Percentiles rank a stretch among this genome's conserved stretches.
phyloP scores from a whole-genome alignment of 2,113 vertebrate genomes.

The Paedocypris sp. region DNA sequence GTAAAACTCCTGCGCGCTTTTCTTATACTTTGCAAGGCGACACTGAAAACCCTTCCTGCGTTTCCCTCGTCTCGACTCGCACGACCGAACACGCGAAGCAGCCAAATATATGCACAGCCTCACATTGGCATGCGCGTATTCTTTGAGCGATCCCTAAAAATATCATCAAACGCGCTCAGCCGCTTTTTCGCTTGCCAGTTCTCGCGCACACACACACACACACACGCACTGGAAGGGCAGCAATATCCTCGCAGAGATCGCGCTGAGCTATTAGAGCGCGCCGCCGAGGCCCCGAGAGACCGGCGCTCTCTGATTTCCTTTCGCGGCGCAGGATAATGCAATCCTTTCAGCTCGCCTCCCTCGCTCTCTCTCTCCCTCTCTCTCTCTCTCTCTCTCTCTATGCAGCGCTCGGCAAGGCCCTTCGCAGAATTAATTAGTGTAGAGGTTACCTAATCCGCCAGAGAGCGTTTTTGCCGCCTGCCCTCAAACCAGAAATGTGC shows the following conservation, averaged over 20 bases:
- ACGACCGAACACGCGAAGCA: neutral
- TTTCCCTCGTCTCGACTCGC: neutral
- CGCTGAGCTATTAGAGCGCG: slow-evolving; percentile 33
- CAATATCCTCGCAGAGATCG: slow-evolving; percentile 28
- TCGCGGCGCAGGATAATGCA: slow-evolving; percentile 40
- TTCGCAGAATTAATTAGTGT: slow-evolving; percentile 46
- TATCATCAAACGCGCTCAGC: neutral
- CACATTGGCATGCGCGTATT: neutral
- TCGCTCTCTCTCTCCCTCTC: slow-evolving; percentile 13
- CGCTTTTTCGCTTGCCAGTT: too few relatives aligned
- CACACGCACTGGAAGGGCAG: slow-evolving; percentile 31
- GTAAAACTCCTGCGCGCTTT: too few relatives aligned
- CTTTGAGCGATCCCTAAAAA: neutral
- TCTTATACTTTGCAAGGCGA: too few relatives aligned
- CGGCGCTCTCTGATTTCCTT: slow-evolving; percentile 40
- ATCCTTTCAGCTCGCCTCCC: slow-evolving; percentile 36
- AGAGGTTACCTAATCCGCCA: slow-evolving; percentile 42
- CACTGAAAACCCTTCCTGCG: too few relatives aligned
- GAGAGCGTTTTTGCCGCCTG: slow-evolving; percentile 33
- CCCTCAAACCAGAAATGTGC: slow-evolving; percentile 26
- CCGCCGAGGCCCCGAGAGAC: slow-evolving; percentile 34
- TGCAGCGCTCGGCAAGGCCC: slow-evolving; percentile 32
- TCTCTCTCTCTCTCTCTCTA: neutral
- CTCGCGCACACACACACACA: neutral
- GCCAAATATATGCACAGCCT: neutral